Base-by-base conservation (phyloP, 2,113 vertebrate genomes). In the Vidua macroura region DNA sequence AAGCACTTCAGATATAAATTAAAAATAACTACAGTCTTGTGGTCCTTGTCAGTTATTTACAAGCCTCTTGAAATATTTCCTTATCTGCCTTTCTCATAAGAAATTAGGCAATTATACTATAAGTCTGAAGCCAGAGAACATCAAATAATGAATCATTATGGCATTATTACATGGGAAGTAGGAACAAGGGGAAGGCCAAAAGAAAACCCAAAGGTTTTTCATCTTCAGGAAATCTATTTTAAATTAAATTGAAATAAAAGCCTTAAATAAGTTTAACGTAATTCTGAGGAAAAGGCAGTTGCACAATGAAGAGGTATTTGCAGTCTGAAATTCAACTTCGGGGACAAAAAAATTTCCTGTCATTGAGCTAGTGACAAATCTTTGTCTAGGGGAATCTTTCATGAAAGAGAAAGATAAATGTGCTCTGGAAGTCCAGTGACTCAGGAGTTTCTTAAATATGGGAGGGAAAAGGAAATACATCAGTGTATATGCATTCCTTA, bases 41-140 rank as follows among this genome's bases (percentile, higher is more conserved):
- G 86, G 87, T 93, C 74, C 80, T 81, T 96, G 93, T 78, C 88
- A 81, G 83, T 90, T 96, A 95, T 95, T 97, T 94, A 85, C 88
- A 96, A 93, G 81, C 64, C 75, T 93, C 86, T 94, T 92, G 77
- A 96, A 95, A 82, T 92, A 92, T 83, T 93, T 96, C 28, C 33
- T 88, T 95, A 94, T 88, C 90, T 95, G 89, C 9, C 59, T 94
- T 95, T 96, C 92, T 94, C 83, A 30, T 81, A 96, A 95, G 88
- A 93, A 95, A 93, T 93, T 72, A 83, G 90, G 80, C 75, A 90
- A 82, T 93, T 95, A 95, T 85, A 81, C 24, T 37, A 2, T 11
- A 94, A 89, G 20, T 58, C 66, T 88, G 88, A 91, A 93, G 62
- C 78, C 88, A 86, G 51, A 94, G 75, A 95, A 68, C 49, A 88